Base-by-base conservation (phyloP, 2,888 invertebrate genomes). In the Thereva unica region DNA sequence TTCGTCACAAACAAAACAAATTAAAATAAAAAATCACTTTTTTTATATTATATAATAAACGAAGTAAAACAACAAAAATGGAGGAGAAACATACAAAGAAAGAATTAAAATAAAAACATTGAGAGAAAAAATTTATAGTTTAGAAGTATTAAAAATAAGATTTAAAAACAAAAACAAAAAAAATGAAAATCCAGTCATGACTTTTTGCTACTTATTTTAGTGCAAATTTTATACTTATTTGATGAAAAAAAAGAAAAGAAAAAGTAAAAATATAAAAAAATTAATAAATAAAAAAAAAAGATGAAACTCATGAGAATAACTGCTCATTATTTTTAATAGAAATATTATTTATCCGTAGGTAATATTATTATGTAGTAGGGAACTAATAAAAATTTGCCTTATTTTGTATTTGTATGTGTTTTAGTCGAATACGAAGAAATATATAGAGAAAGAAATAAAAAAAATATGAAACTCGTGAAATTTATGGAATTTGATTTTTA, bases 181-280 rank as follows among this genome's bases (percentile, higher is more conserved):
- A 61, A 50, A 50, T 49, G 49, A 40, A 61, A 61, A 55, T 41
- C 41, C 61, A 50, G 61, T 61, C 61, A 61, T 61, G 50, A 61
- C 50, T 50, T 41, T 49, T 61, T 49, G 12, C 38, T 47, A 49
- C 35, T 55, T 38, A 23, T 41, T 23, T 61, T 61, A 50, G 50
- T 61, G 50, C 40, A 61, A 49, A 50, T 23, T 50, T 50, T 61
- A 49, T 59, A 37, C 34, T 50, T 61, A 61, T 42, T 50, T 61
- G 49, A 41, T 40, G 40, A 44, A 44, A 2, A 9, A 44, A 44
- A 44, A 42, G 8, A 7, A 7, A 7, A 8, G 8, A 9, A 44
- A n/a, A 44, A 44, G n/a, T 42, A 42, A 8, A n/a, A 44, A 9
- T 44, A 44, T 44, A n/a, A 44, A 9, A 9, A 44, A 8, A 9